A percentile compares a stretch with the other conserved stretches of the same genome.
phyloP scores from a whole-genome alignment of 92 coral and sea anemone genomes.

The Chrysogorgia sp. region DNA sequence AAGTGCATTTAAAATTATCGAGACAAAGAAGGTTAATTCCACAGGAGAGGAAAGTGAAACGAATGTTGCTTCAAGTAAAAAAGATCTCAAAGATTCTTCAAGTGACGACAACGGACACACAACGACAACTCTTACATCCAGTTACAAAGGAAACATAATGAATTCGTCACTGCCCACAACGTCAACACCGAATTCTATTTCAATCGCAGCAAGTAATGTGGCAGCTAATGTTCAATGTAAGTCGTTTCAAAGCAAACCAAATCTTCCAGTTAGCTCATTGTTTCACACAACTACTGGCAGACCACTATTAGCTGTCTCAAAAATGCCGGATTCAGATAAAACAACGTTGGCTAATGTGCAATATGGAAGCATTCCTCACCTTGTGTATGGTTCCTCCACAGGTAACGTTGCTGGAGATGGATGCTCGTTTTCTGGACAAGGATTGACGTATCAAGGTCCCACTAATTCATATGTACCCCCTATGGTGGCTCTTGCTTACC shows the following conservation, averaged over 20 bases:
- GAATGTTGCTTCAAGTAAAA: neutral
- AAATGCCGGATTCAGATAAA: conserved; percentile 3
- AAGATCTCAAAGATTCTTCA: neutral
- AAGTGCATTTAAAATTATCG: conserved; percentile 39
- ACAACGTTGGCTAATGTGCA: neutral
- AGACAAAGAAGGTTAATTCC: conserved; percentile 3
- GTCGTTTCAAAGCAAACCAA: conserved; percentile 8
- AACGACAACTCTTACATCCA: neutral
- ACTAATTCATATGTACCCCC: conserved; percentile 16
- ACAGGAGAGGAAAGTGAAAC: neutral
- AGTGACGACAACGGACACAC: neutral
- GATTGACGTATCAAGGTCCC: conserved; percentile 15
- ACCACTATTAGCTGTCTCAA: neutral
- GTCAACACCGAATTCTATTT: neutral
- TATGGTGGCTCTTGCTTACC: conserved; percentile 21
- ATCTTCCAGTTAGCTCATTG: conserved; percentile 22
- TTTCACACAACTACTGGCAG: neutral
- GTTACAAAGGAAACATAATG: conserved; percentile 31
- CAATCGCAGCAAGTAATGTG: conserved; percentile 2
- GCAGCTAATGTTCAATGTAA: conserved; percentile 13
- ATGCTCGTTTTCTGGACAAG: conserved; percentile 20
- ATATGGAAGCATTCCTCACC: conserved; percentile 20
- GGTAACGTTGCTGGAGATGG: conserved; percentile 11
- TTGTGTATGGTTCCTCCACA: conserved; percentile 2
- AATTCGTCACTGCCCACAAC: conserved; percentile 47